A percentile compares a stretch with the other conserved stretches of the same genome.
phyloP scores from a whole-genome alignment of 2,888 invertebrate genomes.

The Megamerina dolium region DNA sequence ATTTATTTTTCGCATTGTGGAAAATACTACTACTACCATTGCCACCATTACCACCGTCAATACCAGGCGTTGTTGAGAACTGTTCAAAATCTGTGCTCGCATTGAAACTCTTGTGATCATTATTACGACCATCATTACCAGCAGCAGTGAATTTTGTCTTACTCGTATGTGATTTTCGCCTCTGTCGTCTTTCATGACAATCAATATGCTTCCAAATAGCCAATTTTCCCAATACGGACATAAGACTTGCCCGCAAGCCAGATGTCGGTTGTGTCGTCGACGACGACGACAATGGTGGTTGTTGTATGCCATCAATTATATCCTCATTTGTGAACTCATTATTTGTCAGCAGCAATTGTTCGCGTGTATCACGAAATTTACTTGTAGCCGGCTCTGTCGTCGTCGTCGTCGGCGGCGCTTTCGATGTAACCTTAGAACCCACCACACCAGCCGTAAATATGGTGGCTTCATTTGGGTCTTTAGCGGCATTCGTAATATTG shows the following conservation, averaged over 20 bases:
- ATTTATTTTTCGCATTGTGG: constrained; percentile 17
- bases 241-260: constrained; percentile 30
- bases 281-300: too few species aligned
- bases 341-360: constrained; percentile 13
- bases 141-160: constrained; percentile 14
- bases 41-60: constrained; percentile 20
- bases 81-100: constrained; percentile 25
- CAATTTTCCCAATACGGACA: constrained; percentile 34
- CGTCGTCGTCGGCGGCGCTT: constrained; percentile 8
- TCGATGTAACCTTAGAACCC: constrained; percentile 14
- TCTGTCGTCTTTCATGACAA: constrained; percentile 20
- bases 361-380: constrained; percentile 8
- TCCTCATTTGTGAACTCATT: constrained; percentile 10
- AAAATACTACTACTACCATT: constrained; percentile 18
- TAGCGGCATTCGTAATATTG: neutral
- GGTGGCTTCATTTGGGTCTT: neutral
- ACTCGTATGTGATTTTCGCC: constrained; percentile 20
- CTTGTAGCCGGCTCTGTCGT: neutral
- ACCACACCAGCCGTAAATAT: too few species aligned
- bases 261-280: constrained; percentile 10
- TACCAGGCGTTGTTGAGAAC: constrained; percentile 26
- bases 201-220: constrained; percentile 32
- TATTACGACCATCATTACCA: constrained; percentile 12
- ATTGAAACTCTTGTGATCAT: constrained; percentile 20
- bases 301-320: constrained; percentile 16